Evolutionary conservation across 2,113 vertebrate genomes (phyloP).

Genomic region (Apus apus): DNA sequence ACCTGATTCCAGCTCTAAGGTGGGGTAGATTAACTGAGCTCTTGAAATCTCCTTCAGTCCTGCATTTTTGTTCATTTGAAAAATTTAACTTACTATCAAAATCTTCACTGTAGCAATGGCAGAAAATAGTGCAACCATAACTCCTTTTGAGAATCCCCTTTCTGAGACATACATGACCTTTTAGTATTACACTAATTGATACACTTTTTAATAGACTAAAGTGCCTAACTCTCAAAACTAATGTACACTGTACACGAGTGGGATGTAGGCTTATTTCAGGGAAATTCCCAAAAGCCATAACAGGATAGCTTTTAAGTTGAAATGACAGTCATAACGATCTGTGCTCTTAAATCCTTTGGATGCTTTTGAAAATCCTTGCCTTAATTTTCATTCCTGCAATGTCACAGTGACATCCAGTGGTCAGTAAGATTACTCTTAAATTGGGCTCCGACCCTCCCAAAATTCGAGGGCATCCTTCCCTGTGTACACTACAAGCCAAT

Average conservation of each 20-base stretch:
- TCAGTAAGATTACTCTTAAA: constrained; percentile 75
- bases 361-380: not conserved
- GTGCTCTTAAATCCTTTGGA: not conserved
- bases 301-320: not conserved
- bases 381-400: constrained; percentile 60
- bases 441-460: not conserved
- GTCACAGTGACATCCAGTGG: constrained; percentile 83
- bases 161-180: not conserved
- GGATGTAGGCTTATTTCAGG: not conserved
- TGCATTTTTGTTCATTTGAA: not conserved
- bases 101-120: constrained; percentile 22
- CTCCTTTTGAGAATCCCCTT: not conserved
- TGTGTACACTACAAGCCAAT: not conserved
- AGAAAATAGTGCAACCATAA: constrained; percentile 18
- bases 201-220: not conserved
- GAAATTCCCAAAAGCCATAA: not conserved
- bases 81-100: constrained; percentile 12
- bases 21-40: not conserved
- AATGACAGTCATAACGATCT: not conserved
- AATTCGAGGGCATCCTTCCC: not conserved
- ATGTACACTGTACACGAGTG: not conserved
- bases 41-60: not conserved
- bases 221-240: not conserved
- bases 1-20: not conserved
- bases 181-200: not conserved